phyloP scores from a whole-genome alignment of 2,113 vertebrate species.

The Donacobius atricapilla region DNA sequence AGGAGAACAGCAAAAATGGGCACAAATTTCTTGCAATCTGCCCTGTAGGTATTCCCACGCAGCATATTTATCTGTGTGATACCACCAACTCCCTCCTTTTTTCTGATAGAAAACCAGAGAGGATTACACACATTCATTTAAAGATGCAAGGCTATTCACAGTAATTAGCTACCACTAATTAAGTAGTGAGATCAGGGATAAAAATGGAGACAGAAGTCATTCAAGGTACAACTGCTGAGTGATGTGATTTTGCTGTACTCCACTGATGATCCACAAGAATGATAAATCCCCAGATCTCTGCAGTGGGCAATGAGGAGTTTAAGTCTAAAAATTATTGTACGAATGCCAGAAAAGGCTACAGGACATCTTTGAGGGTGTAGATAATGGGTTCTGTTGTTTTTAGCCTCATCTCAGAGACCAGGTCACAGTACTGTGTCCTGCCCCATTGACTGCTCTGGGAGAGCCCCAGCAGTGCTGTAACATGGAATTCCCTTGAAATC shows the following conservation, averaged over 20 bases:
- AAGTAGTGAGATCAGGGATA: neutral
- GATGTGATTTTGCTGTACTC: neutral
- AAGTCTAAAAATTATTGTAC: neutral
- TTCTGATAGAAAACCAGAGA: neutral
- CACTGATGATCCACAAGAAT: neutral
- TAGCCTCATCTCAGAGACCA: neutral
- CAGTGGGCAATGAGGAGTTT: neutral
- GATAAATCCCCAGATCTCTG: neutral
- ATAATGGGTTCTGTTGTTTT: neutral
- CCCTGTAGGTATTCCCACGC: neutral
- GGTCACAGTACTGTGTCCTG: neutral
- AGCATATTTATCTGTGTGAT: neutral
- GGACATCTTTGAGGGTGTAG: neutral
- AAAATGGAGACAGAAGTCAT: neutral
- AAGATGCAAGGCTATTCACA: neutral
- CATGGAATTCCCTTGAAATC: neutral
- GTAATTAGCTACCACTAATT: slow-evolving; percentile 3
- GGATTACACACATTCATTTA: neutral
- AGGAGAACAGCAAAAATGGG: neutral
- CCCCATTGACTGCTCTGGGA: neutral
- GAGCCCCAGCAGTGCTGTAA: neutral
- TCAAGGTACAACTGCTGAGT: neutral
- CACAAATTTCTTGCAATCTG: neutral
- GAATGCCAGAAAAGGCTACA: neutral
- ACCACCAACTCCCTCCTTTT: neutral